phyloP scores from a whole-genome alignment of 2,888 invertebrate species.

The Orthonevra nobilis region DNA sequence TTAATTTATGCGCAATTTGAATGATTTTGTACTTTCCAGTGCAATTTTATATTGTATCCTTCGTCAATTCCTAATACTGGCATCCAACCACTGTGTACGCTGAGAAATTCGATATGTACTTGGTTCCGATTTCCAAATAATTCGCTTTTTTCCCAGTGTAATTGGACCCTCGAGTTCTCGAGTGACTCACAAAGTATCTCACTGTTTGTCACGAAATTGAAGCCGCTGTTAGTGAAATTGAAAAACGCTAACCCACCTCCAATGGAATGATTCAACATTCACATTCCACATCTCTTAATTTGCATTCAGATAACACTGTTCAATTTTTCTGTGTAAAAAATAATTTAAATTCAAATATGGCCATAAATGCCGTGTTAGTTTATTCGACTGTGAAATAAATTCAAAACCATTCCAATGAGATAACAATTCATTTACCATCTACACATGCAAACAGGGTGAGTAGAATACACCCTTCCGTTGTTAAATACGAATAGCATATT shows the following conservation, averaged over 20 bases:
- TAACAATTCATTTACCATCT: constrained; percentile 4
- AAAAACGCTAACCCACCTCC: not conserved
- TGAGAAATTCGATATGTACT: too few relatives aligned
- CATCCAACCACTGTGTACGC: too few relatives aligned
- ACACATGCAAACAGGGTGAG: not conserved
- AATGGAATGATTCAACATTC: constrained; percentile 50
- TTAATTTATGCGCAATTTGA: too few relatives aligned
- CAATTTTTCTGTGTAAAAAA: constrained; percentile 23
- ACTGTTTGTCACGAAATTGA: constrained; percentile 5
- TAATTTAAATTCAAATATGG: constrained; percentile 60
- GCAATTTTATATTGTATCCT: too few relatives aligned
- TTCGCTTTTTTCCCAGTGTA: too few relatives aligned
- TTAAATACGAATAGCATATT: not conserved
- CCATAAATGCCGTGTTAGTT: constrained; percentile 59
- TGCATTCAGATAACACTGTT: constrained; percentile 31
- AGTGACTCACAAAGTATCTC: too few relatives aligned
- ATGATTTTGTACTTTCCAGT: too few relatives aligned
- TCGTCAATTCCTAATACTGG: too few relatives aligned
- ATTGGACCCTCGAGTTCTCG: too few relatives aligned
- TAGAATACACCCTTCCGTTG: not conserved
- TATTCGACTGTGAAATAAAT: constrained; percentile 66
- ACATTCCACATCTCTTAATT: constrained; percentile 57
- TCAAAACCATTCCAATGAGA: constrained; percentile 36
- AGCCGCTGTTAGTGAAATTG: constrained; percentile 14
- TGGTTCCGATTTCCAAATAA: too few relatives aligned